phyloP scores from a whole-genome alignment of 2,888 invertebrate genomes.

The Stenoptilia bipunctidactyla region DNA sequence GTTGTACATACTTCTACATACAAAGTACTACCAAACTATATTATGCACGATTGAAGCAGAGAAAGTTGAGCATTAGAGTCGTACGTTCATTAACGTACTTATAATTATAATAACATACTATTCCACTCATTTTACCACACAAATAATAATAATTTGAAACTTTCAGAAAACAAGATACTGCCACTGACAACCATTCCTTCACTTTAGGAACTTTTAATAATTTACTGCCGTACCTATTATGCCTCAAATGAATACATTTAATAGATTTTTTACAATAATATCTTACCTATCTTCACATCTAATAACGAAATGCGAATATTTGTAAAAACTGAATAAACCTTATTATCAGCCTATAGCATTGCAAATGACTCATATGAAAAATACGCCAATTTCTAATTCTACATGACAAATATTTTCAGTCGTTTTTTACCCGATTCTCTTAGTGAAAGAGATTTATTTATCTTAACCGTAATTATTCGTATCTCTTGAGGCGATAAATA shows the following conservation, averaged over 20 bases:
- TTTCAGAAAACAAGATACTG: slow-evolving; percentile 9
- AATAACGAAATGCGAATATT: not conserved
- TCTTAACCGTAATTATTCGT: slow-evolving; percentile 16
- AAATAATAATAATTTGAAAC: slow-evolving; percentile 53
- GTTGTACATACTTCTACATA: not conserved
- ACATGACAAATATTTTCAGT: slow-evolving; percentile 28
- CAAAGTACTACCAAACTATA: slow-evolving; percentile 7
- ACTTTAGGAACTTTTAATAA: slow-evolving; percentile 17
- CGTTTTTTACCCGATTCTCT: slow-evolving; percentile 29
- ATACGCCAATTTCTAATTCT: slow-evolving; percentile 4
- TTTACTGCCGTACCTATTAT: too few species aligned
- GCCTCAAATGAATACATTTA: too few species aligned
- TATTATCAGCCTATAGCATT: too few species aligned
- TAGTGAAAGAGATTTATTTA: slow-evolving; percentile 24
- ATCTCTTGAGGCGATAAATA: slow-evolving; percentile 14
- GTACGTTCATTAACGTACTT: slow-evolving; percentile 16
- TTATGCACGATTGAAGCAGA: slow-evolving; percentile 38
- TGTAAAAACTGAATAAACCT: too few species aligned
- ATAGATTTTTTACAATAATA: too few species aligned
- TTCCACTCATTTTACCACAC: slow-evolving; percentile 50
- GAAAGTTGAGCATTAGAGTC: slow-evolving; percentile 60
- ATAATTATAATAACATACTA: slow-evolving; percentile 3
- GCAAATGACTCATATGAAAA: not conserved
- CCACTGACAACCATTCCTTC: slow-evolving; percentile 7
- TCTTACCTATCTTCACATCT: not conserved